Percentiles rank a stretch among this genome's conserved stretches.
Evolutionary conservation across 2,113 vertebrate species (phyloP).

Genomic region (Charadrius vociferus): DNA sequence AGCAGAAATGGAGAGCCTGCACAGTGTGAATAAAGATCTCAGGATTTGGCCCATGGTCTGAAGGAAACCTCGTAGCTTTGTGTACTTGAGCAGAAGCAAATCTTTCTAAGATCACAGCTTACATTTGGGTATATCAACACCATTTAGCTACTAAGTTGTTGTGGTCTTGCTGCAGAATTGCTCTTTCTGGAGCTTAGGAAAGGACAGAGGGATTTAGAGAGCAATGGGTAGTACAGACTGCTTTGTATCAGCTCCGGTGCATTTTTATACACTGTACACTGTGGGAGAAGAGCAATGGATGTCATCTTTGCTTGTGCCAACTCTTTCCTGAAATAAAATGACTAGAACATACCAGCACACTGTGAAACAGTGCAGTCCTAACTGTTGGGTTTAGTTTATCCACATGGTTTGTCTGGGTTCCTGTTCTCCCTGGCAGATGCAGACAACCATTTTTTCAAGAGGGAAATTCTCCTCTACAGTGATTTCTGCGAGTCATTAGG

Average conservation of each 20-base stretch:
- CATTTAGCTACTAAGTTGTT: neutral
- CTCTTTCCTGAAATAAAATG: neutral
- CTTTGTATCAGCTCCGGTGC: neutral
- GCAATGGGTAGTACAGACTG: neutral
- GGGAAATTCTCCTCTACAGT: neutral
- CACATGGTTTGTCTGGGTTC: neutral
- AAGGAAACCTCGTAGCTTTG: neutral
- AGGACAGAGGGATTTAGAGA: neutral
- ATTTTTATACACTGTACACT: neutral
- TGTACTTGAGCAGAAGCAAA: neutral
- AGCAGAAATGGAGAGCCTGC: neutral
- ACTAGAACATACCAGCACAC: fast-evolving
- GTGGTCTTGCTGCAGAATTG: neutral
- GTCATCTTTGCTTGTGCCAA: neutral
- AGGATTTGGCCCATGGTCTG: neutral
- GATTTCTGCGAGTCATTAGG: neutral
- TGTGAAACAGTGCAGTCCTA: neutral
- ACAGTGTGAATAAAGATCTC: neutral
- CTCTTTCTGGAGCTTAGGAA: neutral
- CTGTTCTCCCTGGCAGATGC: neutral
- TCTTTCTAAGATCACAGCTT: neutral
- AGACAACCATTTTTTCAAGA: neutral
- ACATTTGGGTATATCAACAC: neutral
- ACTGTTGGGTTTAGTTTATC: neutral
- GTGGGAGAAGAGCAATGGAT: neutral